Conservation (phyloP, 1,140 invertebrate species). For the Chlorops oryzae region DNA sequence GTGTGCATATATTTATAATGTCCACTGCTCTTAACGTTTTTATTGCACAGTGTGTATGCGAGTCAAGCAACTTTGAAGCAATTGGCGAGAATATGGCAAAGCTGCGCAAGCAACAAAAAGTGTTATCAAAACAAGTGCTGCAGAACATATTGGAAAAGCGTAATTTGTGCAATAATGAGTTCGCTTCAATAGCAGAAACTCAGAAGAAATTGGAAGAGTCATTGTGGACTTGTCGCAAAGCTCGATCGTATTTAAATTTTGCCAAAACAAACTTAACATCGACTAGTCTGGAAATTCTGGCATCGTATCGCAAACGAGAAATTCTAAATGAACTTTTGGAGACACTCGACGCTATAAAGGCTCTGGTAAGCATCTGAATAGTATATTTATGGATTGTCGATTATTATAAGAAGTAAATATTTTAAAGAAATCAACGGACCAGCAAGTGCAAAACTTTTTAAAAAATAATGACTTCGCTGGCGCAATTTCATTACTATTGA, state of each 20-base stretch:
- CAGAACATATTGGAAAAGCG: conserved; percentile 88
- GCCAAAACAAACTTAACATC: conserved; percentile 77
- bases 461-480: conserved; percentile 80
- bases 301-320: conserved; percentile 80
- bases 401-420: neutral
- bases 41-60: too few species aligned
- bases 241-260: conserved; percentile 63
- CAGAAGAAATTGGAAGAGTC: conserved; percentile 65
- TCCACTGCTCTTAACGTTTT: too few species aligned
- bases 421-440: conserved; percentile 68
- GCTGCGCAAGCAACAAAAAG: conserved; percentile 68
- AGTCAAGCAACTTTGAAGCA: too few species aligned
- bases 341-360: conserved; percentile 75
- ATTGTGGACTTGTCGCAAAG: conserved; percentile 62
- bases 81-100: conserved; percentile 62
- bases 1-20: too few species aligned
- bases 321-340: conserved; percentile 69
- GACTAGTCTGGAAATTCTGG: conserved; percentile 77
- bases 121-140: conserved; percentile 85
- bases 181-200: conserved; percentile 69
- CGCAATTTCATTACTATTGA: conserved; percentile 79
- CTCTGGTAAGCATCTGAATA: conserved; percentile 50
- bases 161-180: conserved; percentile 74
- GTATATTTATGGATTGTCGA: neutral
- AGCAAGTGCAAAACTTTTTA: conserved; percentile 72